Conservation (phyloP, 2,888 invertebrate genomes). For the Rapana venosa region DNA sequence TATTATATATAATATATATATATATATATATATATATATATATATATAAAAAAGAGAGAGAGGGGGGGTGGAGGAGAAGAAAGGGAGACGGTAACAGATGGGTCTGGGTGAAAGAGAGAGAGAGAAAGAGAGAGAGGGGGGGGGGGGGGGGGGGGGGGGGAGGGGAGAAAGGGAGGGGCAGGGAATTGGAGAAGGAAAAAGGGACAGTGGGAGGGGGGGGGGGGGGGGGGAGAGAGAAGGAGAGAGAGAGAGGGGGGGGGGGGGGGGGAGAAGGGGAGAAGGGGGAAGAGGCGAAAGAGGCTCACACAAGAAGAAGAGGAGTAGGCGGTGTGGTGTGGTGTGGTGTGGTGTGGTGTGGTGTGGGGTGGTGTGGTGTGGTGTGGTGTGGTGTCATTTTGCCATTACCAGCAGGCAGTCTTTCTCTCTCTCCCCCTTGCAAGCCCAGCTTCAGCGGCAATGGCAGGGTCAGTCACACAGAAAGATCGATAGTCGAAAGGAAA, state of each 20-base stretch:
- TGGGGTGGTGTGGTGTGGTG: too few species aligned
- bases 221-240: not conserved
- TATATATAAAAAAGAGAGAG: too few species aligned
- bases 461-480: not conserved
- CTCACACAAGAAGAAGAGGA: too few species aligned
- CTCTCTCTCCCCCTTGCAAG: not conserved
- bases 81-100: too few species aligned
- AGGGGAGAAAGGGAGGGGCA: not conserved
- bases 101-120: too few species aligned
- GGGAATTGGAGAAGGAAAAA: not conserved
- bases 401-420: not conserved
- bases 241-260: too few species aligned
- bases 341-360: not conserved
- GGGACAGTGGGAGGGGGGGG: not conserved
- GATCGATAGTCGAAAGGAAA: not conserved
- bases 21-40: too few species aligned
- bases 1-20: too few species aligned
- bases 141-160: not conserved
- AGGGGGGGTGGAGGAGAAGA: too few species aligned
- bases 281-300: not conserved
- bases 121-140: not conserved
- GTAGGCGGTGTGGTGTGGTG: not conserved
- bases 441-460: not conserved
- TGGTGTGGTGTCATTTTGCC: not conserved
- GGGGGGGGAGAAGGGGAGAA: too few species aligned